Evolutionary conservation across 2,888 invertebrate genomes (phyloP), one percentile per base, ranked within the genome.

Genomic region (Chrysotoxum bicinctum): DNA sequence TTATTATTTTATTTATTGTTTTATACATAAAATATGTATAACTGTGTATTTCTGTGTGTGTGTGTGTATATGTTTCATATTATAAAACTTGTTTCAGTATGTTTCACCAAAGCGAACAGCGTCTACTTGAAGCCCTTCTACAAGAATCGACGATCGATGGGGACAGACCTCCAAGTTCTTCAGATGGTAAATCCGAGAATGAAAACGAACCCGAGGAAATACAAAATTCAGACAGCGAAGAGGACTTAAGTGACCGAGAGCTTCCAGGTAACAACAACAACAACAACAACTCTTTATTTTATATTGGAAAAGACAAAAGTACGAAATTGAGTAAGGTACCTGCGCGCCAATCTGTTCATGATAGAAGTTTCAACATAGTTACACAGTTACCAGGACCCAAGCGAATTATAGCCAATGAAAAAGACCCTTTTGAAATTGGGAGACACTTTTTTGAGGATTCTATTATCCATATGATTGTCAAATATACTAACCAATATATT

Each of bases 141-240:
- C 26, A 26, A 26, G 5, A 26, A 26, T 3, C 26, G 5, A 3
- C 26, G 5, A 2, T 26, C 26, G 26, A 26, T 26, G 26, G 5
- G 26, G 26, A 26, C 26, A 26, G 26, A 26, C 26, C 26, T 3
- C 26, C 26, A 26, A 26, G 26, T 26, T 26, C 26, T 26, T 26
- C 26, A 26, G 26, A 26, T 26, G 5, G 26, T 26, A 5, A 26
- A 26, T 5, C 5, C 26, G 26, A 26, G 26, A 26, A 26, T 26
- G 26, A 16, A 50, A 56, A n/a, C n/a, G n/a, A n/a, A n/a, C n/a
- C n/a, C n/a, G n/a, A n/a, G n/a, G n/a, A n/a, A n/a, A n/a, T n/a
- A n/a, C n/a, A n/a, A n/a, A n/a, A n/a, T n/a, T n/a, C n/a, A n/a
- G 69, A 77, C 40, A 77, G 70, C 62, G 77, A 77, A 54, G 50